Evolutionary conservation across 2,113 vertebrate genomes (phyloP).

Genomic region (Prunella himalayana): DNA sequence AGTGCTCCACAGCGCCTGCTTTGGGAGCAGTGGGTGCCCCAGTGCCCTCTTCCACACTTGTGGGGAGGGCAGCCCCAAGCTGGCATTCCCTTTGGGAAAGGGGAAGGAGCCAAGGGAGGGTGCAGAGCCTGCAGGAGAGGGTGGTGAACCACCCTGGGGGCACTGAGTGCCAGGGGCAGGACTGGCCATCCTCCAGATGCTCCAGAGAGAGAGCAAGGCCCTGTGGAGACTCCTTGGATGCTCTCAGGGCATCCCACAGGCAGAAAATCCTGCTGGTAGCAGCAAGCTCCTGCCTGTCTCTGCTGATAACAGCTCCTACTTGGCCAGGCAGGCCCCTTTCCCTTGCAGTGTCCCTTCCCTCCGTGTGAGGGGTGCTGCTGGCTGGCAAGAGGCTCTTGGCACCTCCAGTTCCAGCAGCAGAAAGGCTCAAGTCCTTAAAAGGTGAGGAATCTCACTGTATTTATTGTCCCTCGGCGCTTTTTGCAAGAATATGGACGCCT

Average conservation of each 20-base stretch:
- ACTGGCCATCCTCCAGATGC: accelerated
- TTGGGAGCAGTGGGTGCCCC: accelerated
- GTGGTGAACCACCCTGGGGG: not conserved
- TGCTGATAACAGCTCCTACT: not conserved
- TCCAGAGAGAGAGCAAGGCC: not conserved
- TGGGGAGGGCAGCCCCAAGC: not conserved
- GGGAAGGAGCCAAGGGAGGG: not conserved
- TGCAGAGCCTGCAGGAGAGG: not conserved
- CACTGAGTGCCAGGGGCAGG: not conserved
- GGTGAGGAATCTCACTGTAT: slow-evolving; percentile 31
- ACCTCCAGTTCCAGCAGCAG: not conserved
- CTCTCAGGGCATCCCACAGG: not conserved
- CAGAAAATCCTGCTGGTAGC: not conserved
- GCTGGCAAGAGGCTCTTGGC: not conserved
- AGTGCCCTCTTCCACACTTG: not conserved
- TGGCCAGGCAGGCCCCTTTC: not conserved
- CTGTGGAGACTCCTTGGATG: not conserved
- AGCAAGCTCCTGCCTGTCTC: not conserved
- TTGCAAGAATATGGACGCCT: not conserved
- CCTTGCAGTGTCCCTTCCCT: not conserved
- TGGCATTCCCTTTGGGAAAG: not conserved
- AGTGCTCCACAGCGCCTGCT: not conserved
- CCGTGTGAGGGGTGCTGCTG: not conserved
- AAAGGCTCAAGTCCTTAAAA: slow-evolving; percentile 39
- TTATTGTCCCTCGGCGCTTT: not conserved